Evolutionary conservation across 2,113 vertebrate genomes (phyloP), one percentile per base, ranked within the genome.

Genomic region (Struthidea cinerea): DNA sequence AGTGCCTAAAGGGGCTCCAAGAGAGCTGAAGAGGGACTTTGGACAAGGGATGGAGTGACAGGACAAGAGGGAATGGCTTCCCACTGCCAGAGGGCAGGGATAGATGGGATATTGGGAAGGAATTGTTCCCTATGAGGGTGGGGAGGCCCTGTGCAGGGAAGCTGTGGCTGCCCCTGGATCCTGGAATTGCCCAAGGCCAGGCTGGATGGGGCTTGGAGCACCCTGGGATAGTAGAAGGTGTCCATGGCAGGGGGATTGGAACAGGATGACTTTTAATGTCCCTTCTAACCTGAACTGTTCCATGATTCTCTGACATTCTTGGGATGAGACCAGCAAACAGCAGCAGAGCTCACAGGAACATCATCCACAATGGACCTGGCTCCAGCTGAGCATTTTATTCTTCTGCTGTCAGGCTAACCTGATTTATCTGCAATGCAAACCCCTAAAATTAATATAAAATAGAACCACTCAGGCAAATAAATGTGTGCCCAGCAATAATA

Each of bases 201-300:
- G 55, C 0, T 76, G 39, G 61, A 60, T 4, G 22, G 23, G 9
- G 28, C 6, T 56, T 12, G 60, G 61, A 55, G 30, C 41, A 32
- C 0, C 24, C 12, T 49, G 71, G 56, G 26, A 4, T 0, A 8
- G 13, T 23, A 55, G 41, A 1, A 69, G 18, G 7, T 23, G n/a
- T 9, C 41, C 6, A 0, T 10, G 18, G 55, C 26, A 76, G 12
- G 9, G 14, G 5, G 10, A 14, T 20, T 49, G 22, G 35, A 22
- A 9, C 15, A 13, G 18, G 49, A 28, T 49, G 41, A 23, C 0
- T 27, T 69, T 56, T 69, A 13, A 56, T 14, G 12, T 49, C 41
- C 22, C 3, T 42, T 61, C 63, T 7, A 33, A 55, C 10, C 49
- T 13, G 33, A 70, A 33, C 16, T 5, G 8, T 42, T 20, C 63